These are phyloP conservation scores for Pelobates fuscus DNA, from an alignment of 2,113 vertebrate species.

Conservation along the genomic window DNA sequence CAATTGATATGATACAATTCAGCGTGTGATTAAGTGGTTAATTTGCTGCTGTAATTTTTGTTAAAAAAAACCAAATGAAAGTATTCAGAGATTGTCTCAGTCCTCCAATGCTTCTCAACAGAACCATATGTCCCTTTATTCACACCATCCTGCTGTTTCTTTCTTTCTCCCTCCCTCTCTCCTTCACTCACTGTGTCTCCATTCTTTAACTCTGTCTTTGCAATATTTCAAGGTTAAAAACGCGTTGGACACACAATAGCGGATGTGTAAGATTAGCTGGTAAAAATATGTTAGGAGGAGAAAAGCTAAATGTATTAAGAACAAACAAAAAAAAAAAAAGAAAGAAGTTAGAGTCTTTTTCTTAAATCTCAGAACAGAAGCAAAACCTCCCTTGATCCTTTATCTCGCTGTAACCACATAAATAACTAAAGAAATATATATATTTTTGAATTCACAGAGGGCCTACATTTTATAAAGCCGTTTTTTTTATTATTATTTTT, in stretches of 20 bases:
- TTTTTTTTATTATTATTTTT: constrained; percentile 77
- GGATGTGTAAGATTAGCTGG: constrained; percentile 83
- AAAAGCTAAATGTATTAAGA: constrained; percentile 78
- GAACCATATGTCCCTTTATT: constrained; percentile 47
- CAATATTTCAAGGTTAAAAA: constrained; percentile 92
- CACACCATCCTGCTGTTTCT: constrained; percentile 44
- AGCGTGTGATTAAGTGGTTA: too few relatives aligned
- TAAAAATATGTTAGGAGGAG: constrained; percentile 76
- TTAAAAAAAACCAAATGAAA: too few relatives aligned
- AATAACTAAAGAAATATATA: constrained; percentile 65
- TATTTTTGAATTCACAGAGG: constrained; percentile 67
- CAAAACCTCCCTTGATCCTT: constrained; percentile 82
- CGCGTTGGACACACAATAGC: constrained; percentile 79
- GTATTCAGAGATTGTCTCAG: constrained; percentile 25
- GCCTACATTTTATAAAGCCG: constrained; percentile 76
- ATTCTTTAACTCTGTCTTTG: constrained; percentile 64
- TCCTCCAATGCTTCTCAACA: constrained; percentile 34
- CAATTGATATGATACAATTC: too few relatives aligned
- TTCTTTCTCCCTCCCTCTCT: constrained; percentile 53
- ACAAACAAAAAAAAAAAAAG: constrained; percentile 65
- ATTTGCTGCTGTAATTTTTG: too few relatives aligned
- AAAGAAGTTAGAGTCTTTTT: constrained; percentile 77
- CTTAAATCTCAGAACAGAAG: constrained; percentile 90
- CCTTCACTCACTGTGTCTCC: constrained; percentile 53
- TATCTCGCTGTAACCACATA: constrained; percentile 85